These are phyloP conservation scores for Pangasius mekongensis DNA, from an alignment of 2,797 vertebrate species.

Conservation along the genomic window DNA sequence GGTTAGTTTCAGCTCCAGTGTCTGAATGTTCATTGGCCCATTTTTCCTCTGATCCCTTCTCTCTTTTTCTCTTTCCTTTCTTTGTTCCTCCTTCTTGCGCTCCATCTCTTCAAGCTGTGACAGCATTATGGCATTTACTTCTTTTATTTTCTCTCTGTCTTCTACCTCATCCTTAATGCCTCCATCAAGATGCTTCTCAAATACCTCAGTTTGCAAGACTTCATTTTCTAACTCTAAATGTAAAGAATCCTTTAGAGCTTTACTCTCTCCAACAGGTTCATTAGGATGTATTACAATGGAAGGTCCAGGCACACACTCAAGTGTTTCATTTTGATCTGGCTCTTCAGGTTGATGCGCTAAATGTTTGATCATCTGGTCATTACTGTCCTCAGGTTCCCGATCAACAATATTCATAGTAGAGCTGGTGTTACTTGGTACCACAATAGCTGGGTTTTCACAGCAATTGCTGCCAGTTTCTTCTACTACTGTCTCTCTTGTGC, in stretches of 20 bases:
- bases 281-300: neutral
- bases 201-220: conserved; percentile 46
- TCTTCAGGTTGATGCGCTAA: neutral
- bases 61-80: conserved; percentile 52
- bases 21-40: conserved; percentile 81
- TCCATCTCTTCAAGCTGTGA: conserved; percentile 68
- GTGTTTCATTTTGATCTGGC: neutral
- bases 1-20: conserved; percentile 87
- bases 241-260: conserved; percentile 6
- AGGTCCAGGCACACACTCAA: conserved; percentile 12
- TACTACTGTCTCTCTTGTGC: neutral
- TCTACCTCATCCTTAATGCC: conserved; percentile 47
- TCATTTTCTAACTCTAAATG: conserved; percentile 17
- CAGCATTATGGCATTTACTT: conserved; percentile 64
- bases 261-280: conserved; percentile 15
- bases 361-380: neutral
- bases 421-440: conserved; percentile 16
- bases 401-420: conserved; percentile 10
- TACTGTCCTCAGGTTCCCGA: conserved; percentile 8
- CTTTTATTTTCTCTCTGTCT: conserved; percentile 49
- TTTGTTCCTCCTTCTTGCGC: conserved; percentile 64
- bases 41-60: conserved; percentile 45
- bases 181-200: conserved; percentile 29
- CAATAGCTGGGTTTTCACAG: neutral
- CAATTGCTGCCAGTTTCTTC: conserved; percentile 1